Evolutionary conservation across 2,113 vertebrate species (phyloP), one percentile per base, ranked within the genome.

Genomic region (Urocynchramus pylzowi): DNA sequence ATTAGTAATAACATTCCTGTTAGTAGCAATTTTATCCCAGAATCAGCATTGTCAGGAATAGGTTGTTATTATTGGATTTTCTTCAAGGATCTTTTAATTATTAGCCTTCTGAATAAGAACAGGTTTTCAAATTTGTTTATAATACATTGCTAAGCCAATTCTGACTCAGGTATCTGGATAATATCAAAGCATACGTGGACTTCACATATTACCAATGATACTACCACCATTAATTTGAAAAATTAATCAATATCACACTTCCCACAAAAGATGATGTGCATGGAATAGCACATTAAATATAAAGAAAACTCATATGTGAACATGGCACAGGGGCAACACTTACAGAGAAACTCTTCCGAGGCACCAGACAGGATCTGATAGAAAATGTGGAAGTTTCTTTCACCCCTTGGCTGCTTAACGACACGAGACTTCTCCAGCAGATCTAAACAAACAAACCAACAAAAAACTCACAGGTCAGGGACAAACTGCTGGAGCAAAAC

Each of bases 301-400:
- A 63, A 81, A 89, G 37, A 78, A 3, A 5, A 39, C 22, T 69
- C 22, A 1, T 10, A 54, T n/a, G 56, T 59, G 37, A 63, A 52
- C 70, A 67, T 3, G 27, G 9, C 31, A 61, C n/a, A 74, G 68
- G 65, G 22, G n/a, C 26, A 73, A 39, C 39, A 98, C 99, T 99
- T 98, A 99, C 99, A 98, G 75, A 99, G 99, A 30, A 99, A 98
- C 84, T 99, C 99, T 69, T 99, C 99, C 0, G 99, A 99, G 63
- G 99, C 99, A 70, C 99, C 99, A 33, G 99, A 99, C 90, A 99
- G 89, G 79, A 99, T 98, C 97, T 99, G 99, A 96, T 99, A 99
- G 97, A 99, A 99, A 97, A 99, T 85, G 82, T 99, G 99, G 97
- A 99, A 99, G 97, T 99, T 99, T 96, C 99, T 98, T 98, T 99